Conservation (phyloP, 2,113 vertebrate species). For the Sander vitreus region DNA sequence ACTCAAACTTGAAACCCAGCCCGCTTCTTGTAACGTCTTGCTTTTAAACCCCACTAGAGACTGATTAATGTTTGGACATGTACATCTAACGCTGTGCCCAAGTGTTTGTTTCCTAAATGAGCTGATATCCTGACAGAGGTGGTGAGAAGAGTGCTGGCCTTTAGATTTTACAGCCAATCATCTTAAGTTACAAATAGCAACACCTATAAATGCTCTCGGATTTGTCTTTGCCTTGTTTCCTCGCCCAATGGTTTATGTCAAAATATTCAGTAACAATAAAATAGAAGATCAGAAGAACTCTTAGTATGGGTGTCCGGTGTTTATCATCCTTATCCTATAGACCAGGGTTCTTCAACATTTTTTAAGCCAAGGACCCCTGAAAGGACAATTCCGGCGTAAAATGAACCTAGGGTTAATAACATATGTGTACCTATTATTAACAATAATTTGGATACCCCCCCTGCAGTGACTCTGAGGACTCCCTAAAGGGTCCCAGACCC, state of each 20-base stretch:
- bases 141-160: background rate
- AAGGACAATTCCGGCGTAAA: no score
- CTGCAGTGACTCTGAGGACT: no score
- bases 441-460: no score
- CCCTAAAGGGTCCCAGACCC: no score
- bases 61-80: conserved; percentile 29
- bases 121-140: conserved; percentile 2
- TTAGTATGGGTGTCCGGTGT: background rate
- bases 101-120: conserved; percentile 26
- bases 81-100: background rate
- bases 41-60: conserved; percentile 28
- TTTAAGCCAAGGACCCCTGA: no score
- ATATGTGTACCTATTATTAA: no score
- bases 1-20: conserved; percentile 21
- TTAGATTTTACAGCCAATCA: conserved; percentile 6
- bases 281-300: background rate
- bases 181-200: background rate
- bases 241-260: background rate
- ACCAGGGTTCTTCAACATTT: no score
- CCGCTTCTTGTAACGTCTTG: background rate
- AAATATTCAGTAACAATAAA: background rate
- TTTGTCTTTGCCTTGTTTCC: background rate
- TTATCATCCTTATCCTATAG: background rate
- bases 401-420: no score
- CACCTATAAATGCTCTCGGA: background rate